Percentiles rank a stretch among this genome's conserved stretches.
phyloP scores from a whole-genome alignment of 2,113 vertebrate genomes.

The Chamaea fasciata region DNA sequence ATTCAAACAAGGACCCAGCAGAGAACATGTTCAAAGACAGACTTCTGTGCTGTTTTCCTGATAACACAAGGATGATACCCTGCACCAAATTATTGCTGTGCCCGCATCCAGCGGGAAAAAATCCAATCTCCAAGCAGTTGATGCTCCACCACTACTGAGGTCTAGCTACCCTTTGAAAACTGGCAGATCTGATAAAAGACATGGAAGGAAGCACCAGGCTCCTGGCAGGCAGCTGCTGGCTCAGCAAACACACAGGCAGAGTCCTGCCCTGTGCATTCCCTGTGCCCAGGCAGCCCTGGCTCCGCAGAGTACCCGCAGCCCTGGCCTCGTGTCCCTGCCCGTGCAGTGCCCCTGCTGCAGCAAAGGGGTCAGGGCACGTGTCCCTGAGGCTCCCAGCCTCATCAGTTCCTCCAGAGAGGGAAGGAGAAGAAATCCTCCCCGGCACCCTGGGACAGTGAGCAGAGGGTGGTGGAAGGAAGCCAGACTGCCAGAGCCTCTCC shows the following conservation, averaged over 20 bases:
- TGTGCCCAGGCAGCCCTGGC: background rate
- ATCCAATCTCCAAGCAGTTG: background rate
- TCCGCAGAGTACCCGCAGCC: rapidly evolving
- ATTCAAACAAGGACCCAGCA: background rate
- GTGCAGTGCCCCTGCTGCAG: rapidly evolving
- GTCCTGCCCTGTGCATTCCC: background rate
- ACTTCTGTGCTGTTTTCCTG: background rate
- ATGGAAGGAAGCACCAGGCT: background rate
- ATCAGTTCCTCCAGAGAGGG: rapidly evolving
- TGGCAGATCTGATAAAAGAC: background rate
- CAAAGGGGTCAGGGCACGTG: rapidly evolving
- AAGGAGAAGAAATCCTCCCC: background rate
- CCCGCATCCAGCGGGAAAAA: background rate
- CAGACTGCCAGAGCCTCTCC: background rate
- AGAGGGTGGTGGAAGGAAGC: background rate
- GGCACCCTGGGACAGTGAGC: rapidly evolving
- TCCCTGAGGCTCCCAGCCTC: background rate
- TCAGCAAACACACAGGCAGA: background rate
- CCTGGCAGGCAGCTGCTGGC: background rate
- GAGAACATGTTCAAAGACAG: background rate
- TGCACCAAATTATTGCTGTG: background rate
- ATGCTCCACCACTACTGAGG: background rate
- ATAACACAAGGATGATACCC: background rate
- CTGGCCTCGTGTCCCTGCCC: rapidly evolving
- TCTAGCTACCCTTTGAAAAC: background rate